Base-by-base conservation (phyloP, 2,113 vertebrate genomes). In the Nipponia nippon region DNA sequence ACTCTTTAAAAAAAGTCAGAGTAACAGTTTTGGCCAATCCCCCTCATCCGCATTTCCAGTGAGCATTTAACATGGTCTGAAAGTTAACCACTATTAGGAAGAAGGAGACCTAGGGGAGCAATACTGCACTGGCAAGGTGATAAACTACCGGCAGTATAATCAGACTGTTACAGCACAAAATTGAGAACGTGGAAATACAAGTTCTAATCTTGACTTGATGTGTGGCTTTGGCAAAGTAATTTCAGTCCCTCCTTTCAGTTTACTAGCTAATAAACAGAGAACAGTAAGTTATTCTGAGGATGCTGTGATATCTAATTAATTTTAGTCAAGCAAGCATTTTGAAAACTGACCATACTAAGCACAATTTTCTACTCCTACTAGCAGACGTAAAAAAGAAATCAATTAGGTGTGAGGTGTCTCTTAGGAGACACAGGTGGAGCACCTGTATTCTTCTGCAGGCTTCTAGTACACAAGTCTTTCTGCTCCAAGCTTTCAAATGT, bases 61-160 rank as follows among this genome's bases (percentile, higher is more conserved):
- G 65, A 89, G 36, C 73, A 79, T 89, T 89, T 93, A 91, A 95
- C 58, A 76, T 66, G 87, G 73, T 89, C 90, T 96, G 79, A 92
- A 95, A 95, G 77, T 95, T 97, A 97, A 95, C 58, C 47, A 82
- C 83, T 87, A 53, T 93, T 91, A 94, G 61, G 34, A 96, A 82
- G 69, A 83, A 95, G 70, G 91, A 90, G 95, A 79, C 93, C 62
- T 87, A 77, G 12, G 89, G 94, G 91, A 97, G 50, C 84, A 94
- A 65, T 89, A 80, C 23, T 58, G 52, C 36, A 27, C 30, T 82
- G 56, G 72, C 3, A 59, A 95, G 56, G 77, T 97, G 91, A 94
- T 95, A 95, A 97, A 97, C 84, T 91, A 66, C 87, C 3, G 0
- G 78, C 89, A 95, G 66, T 91, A 93, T 91, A 97, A 94, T 94